These are phyloP conservation scores for Apeira syringaria DNA, from an alignment of 2,888 invertebrate genomes.

Conservation along the genomic window DNA sequence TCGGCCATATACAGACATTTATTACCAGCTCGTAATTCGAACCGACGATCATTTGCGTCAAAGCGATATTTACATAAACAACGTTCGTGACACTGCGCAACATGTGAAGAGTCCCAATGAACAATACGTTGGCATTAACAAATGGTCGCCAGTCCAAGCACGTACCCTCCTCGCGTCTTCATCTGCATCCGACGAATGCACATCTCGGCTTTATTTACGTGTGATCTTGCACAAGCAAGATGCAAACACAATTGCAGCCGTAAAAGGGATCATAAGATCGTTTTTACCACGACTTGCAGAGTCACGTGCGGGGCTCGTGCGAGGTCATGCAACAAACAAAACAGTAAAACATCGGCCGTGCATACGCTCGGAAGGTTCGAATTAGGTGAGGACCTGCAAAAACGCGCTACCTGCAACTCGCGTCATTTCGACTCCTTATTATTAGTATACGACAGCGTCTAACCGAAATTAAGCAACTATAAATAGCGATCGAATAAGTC, in stretches of 20 bases:
- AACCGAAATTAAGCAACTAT: conserved; percentile 38
- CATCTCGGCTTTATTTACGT: conserved; percentile 39
- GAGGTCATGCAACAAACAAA: conserved; percentile 58
- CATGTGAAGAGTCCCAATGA: conserved; percentile 33
- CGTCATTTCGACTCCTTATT: conserved; percentile 55
- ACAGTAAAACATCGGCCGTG: conserved; percentile 39
- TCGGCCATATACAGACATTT: conserved; percentile 31
- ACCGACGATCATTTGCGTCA: conserved; percentile 47
- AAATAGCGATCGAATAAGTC: conserved; percentile 14
- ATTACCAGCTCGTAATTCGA: conserved; percentile 36
- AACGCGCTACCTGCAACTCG: conserved; percentile 71
- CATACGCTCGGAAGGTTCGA: conserved; percentile 39
- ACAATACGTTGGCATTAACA: conserved; percentile 50
- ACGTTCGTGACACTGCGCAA: conserved; percentile 44
- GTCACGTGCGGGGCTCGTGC: conserved; percentile 58
- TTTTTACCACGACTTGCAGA: conserved; percentile 21
- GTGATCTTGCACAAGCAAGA: conserved; percentile 28
- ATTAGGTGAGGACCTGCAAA: conserved; percentile 69
- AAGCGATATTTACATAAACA: conserved; percentile 52
- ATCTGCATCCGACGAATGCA: conserved; percentile 42
- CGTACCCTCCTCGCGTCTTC: conserved; percentile 47
- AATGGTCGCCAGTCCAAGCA: conserved; percentile 44
- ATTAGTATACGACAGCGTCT: conserved; percentile 49
- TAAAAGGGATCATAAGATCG: conserved; percentile 17
- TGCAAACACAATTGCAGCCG: conserved; percentile 27